Percentiles rank a stretch among this genome's conserved stretches.
Evolutionary conservation across 2,797 vertebrate species (phyloP).

Genomic region (Poecile montanus): DNA sequence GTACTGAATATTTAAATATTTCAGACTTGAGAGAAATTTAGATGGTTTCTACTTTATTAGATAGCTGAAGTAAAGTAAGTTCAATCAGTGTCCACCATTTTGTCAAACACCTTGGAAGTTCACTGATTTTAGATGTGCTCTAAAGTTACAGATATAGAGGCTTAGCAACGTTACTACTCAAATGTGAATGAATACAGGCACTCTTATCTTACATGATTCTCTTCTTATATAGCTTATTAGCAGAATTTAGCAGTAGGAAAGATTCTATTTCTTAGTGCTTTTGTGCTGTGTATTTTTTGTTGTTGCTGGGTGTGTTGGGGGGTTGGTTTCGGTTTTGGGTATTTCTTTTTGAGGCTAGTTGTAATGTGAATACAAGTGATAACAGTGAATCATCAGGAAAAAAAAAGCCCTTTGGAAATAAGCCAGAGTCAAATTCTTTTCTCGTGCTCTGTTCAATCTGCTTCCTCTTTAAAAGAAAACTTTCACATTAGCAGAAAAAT

Average conservation of each 20-base stretch:
- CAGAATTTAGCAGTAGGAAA: constrained; percentile 65
- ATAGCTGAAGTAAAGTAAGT: neutral
- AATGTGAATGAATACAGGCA: constrained; percentile 2
- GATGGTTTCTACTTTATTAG: neutral
- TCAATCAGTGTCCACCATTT: neutral
- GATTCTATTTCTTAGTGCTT: constrained; percentile 35
- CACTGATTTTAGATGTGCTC: neutral
- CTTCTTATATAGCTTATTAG: constrained; percentile 53
- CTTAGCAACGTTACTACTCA: constrained; percentile 4
- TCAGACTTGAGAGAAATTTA: neutral
- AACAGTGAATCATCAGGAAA: constrained; percentile 66
- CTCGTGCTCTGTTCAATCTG: constrained; percentile 63
- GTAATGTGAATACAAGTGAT: constrained; percentile 65
- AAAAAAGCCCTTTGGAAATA: constrained; percentile 44
- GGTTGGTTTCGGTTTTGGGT: constrained; percentile 32
- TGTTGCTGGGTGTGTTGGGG: constrained; percentile 33
- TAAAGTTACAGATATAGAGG: neutral
- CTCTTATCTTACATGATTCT: neutral
- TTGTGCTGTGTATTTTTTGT: constrained; percentile 18
- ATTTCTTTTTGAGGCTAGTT: constrained; percentile 67
- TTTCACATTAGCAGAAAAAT: constrained; percentile 74
- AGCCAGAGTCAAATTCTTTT: constrained; percentile 64
- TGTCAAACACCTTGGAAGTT: neutral
- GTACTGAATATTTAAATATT: neutral
- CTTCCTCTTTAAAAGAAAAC: constrained; percentile 71